These are phyloP conservation scores for Panurus biarmicus DNA, from an alignment of 2,113 vertebrate genomes.

Conservation along the genomic window DNA sequence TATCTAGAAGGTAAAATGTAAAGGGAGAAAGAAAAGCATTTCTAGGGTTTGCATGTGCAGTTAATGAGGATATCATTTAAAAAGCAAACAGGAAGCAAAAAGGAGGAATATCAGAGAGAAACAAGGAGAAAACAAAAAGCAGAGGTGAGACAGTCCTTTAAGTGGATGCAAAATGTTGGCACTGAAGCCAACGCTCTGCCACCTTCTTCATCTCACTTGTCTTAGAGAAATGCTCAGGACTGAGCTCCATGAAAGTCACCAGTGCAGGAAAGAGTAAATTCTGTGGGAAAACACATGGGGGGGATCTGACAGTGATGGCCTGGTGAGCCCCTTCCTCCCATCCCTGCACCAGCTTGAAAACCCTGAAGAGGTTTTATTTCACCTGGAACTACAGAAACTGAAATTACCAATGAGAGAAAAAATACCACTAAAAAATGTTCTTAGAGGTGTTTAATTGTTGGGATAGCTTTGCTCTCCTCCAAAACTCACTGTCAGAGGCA, in stretches of 20 bases:
- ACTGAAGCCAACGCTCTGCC: fast-evolving
- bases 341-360: neutral
- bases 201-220: neutral
- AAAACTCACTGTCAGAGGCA: neutral
- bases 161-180: neutral
- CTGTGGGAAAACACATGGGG: fast-evolving
- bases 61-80: neutral
- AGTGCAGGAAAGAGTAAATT: neutral
- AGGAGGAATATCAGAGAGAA: neutral
- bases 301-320: neutral
- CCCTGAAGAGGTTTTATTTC: neutral
- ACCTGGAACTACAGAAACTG: neutral
- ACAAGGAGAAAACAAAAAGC: neutral
- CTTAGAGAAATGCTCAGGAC: neutral
- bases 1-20: neutral
- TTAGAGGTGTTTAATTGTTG: neutral
- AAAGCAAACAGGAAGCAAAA: neutral
- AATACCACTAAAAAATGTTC: fast-evolving
- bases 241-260: neutral
- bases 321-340: neutral
- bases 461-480: neutral
- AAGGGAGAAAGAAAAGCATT: neutral
- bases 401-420: neutral
- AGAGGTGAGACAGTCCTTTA: neutral
- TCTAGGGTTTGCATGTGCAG: neutral